Evolutionary conservation across 2,797 vertebrate genomes (phyloP), one percentile per base, ranked within the genome.

Genomic region (Chrysocyon brachyurus): DNA sequence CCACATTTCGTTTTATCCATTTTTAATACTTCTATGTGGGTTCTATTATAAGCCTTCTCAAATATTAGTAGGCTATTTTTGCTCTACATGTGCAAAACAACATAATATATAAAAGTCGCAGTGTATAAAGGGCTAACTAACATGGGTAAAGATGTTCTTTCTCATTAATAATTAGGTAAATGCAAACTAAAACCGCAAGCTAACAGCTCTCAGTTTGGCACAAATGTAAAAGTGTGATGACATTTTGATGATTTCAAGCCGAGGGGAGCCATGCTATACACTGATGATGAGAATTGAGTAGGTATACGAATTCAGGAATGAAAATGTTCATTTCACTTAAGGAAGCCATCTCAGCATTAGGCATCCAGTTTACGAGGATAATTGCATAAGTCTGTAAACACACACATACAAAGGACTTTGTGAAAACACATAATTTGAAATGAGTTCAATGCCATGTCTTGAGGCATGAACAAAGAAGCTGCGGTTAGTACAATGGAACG

Each of bases 131-230:
- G 22, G 36, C 70, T 68, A 72, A 46, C 68, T 15, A 28, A 64
- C 88, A 79, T 54, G 83, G 40, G 33, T 72, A 88, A 95, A 96
- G 75, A 52, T 83, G 8, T 28, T 94, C 36, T 82, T 64, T 33
- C 16, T 92, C 28, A 26, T 79, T 83, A 90, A 85, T 73, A 78
- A 90, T 72, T 75, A 93, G 90, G 87, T 52, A 94, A 78, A 86
- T 85, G 31, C 68, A 97, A 92, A 92, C 92, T 49, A 96, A 91
- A 94, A 88, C 28, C 19, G 11, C 16, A 95, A 94, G 81, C 57
- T 82, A 54, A 83, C 85, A 12, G 77, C 66, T 83, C 56, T 93
- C 52, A 64, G 3, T 87, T 90, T 91, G 31, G 24, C 11, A 54
- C 10, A 24, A 75, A 78, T 24, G 17, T 66, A 66, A 75, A 91